Conservation (phyloP, 2,797 vertebrate genomes). For the Centroberyx gerrardi region DNA sequence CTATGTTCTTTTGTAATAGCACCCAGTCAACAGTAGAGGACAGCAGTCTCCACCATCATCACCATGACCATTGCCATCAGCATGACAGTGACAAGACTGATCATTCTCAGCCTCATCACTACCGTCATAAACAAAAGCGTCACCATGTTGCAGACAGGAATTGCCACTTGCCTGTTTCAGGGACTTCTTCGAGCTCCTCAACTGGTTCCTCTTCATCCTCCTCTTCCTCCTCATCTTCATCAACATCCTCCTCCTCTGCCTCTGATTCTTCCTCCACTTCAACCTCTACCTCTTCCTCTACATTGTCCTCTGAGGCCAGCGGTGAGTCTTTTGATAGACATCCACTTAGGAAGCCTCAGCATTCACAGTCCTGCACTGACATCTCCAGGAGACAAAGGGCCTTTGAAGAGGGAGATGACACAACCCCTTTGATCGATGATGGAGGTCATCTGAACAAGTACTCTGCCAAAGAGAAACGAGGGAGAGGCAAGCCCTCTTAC, state of each 20-base stretch:
- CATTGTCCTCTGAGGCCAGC: constrained; percentile 82
- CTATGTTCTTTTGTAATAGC: constrained; percentile 55
- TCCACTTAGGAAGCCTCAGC: constrained; percentile 52
- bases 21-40: constrained; percentile 69
- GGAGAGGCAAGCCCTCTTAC: constrained; percentile 43
- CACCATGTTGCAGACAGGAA: constrained; percentile 35
- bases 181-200: constrained; percentile 66
- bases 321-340: constrained; percentile 59
- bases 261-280: constrained; percentile 70
- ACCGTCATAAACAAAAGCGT: constrained; percentile 60
- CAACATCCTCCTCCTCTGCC: constrained; percentile 65
- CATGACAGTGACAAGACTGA: constrained; percentile 45
- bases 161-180: constrained; percentile 58
- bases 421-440: constrained; percentile 69
- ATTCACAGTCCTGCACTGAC: constrained; percentile 87
- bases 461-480: constrained; percentile 44
- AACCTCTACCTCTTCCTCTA: constrained; percentile 56
- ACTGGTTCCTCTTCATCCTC: constrained; percentile 64
- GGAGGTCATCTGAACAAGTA: constrained; percentile 47
- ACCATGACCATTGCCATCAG: constrained; percentile 43
- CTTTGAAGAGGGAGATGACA: constrained; percentile 80
- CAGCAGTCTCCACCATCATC: constrained; percentile 64
- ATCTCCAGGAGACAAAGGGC: constrained; percentile 73
- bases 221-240: constrained; percentile 67
- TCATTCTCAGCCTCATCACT: constrained; percentile 52